Conservation (phyloP, 2,888 invertebrate genomes). For the Cecidostiba fungosa region DNA sequence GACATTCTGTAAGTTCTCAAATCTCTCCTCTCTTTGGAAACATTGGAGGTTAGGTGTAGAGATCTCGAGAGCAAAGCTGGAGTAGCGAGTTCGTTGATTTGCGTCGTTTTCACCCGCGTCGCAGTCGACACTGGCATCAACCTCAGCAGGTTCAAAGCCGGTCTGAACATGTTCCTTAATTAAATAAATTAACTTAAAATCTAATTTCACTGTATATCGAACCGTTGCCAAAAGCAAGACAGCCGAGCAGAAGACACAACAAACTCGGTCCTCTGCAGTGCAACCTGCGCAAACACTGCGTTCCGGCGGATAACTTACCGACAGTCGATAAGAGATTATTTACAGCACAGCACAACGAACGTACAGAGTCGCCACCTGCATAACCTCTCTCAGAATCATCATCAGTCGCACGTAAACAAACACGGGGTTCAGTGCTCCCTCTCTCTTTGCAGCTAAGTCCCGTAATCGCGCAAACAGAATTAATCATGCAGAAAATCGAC, state of each 20-base stretch:
- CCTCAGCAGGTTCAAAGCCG: constrained; percentile 1
- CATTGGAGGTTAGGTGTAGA: constrained; percentile 59
- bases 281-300: background rate
- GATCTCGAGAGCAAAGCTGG: background rate
- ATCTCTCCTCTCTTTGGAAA: constrained; percentile 41
- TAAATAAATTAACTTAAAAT: constrained; percentile 9
- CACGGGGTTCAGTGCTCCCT: background rate
- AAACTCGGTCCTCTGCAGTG: background rate
- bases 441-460: no score
- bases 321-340: background rate
- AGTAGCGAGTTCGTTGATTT: background rate
- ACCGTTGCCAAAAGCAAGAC: background rate
- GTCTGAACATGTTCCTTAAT: constrained; percentile 46
- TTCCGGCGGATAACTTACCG: constrained; percentile 21
- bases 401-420: background rate
- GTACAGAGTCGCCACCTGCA: background rate
- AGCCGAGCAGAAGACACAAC: background rate
- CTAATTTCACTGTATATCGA: background rate
- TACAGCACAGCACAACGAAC: no score
- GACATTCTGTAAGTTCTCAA: constrained; percentile 63
- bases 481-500: background rate
- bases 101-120: background rate
- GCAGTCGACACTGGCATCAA: background rate
- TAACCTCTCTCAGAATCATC: background rate
- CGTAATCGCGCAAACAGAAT: background rate